phyloP scores from a whole-genome alignment of 2,888 invertebrate species.

The Schrankia costaestrigalis region DNA sequence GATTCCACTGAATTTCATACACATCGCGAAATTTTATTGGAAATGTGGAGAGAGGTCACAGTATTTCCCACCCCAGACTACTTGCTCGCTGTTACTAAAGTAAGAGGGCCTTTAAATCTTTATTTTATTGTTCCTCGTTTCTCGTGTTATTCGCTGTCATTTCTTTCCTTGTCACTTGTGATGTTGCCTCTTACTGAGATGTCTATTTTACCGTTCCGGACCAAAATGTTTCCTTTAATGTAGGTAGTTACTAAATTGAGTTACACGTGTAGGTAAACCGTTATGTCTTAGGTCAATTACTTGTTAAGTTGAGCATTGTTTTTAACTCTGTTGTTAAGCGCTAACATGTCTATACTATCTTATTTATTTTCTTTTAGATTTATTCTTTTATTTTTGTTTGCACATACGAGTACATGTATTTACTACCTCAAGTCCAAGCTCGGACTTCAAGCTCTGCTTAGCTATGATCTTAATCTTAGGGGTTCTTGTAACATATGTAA shows the following conservation, averaged over 20 bases:
- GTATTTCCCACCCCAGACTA: conserved; percentile 23
- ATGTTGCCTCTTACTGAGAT: conserved; percentile 26
- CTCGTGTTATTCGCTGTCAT: conserved; percentile 30
- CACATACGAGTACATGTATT: too few relatives aligned
- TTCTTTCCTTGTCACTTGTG: conserved; percentile 31
- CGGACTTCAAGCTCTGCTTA: too few relatives aligned
- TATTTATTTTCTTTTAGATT: too few relatives aligned
- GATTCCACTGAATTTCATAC: conserved; percentile 61
- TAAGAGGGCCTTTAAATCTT: conserved; percentile 38
- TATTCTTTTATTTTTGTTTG: too few relatives aligned
- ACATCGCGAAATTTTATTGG: conserved; percentile 59
- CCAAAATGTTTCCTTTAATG: conserved; percentile 4
- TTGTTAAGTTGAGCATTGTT: too few relatives aligned
- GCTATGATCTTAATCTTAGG: too few relatives aligned
- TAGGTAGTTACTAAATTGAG: conserved; percentile 2
- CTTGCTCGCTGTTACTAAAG: conserved; percentile 19
- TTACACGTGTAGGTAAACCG: too few relatives aligned
- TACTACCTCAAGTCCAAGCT: too few relatives aligned
- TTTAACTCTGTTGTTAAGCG: too few relatives aligned
- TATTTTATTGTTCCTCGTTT: conserved; percentile 42
- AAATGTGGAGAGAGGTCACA: conserved; percentile 48
- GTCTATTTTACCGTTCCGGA: conserved; percentile 12
- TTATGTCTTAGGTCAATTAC: too few relatives aligned
- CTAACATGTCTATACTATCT: too few relatives aligned
- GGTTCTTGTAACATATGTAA: too few relatives aligned